phyloP scores from a whole-genome alignment of 1,140 invertebrate genomes.

The Proctacanthus coquilletti region DNA sequence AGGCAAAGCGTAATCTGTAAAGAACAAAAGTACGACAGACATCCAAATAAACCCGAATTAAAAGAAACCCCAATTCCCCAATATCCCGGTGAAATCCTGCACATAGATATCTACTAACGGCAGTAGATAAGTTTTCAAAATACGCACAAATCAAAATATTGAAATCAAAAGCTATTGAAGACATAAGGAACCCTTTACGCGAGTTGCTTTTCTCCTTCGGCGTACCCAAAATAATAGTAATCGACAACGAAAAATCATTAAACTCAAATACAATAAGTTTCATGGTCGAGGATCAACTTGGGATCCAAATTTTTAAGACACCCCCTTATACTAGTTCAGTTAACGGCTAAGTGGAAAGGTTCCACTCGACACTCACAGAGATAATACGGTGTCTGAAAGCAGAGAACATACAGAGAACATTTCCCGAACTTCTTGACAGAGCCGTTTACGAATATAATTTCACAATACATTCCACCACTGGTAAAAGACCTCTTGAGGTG shows the following conservation, averaged over 20 bases:
- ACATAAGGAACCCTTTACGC: conserved; percentile 5
- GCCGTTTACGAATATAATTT: conserved; percentile 5
- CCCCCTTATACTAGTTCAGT: conserved; percentile 3
- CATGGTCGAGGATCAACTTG: conserved; percentile 3
- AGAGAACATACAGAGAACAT: background rate
- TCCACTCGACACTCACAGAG: conserved; percentile 6
- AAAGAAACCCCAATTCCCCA: conserved; percentile 5
- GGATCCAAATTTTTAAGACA: conserved; percentile 3
- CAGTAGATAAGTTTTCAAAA: conserved; percentile 8
- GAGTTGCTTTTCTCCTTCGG: conserved; percentile 7
- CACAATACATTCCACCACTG: conserved; percentile 3
- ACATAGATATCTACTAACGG: conserved; percentile 7
- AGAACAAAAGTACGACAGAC: conserved; percentile 6
- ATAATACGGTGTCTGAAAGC: conserved; percentile 6
- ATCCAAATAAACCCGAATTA: conserved; percentile 2
- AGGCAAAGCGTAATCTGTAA: conserved; percentile 6
- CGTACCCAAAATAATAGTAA: conserved; percentile 5
- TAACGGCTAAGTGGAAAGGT: conserved; percentile 7
- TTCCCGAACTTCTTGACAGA: conserved; percentile 2
- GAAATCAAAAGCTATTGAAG: conserved; percentile 4
- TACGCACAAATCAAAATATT: conserved; percentile 5
- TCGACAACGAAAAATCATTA: conserved; percentile 8
- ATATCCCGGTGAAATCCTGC: conserved; percentile 6
- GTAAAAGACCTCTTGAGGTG: background rate
- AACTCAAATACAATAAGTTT: conserved; percentile 4